phyloP scores from a whole-genome alignment of 1,140 invertebrate genomes.

The Aphelinus atriplicis region DNA sequence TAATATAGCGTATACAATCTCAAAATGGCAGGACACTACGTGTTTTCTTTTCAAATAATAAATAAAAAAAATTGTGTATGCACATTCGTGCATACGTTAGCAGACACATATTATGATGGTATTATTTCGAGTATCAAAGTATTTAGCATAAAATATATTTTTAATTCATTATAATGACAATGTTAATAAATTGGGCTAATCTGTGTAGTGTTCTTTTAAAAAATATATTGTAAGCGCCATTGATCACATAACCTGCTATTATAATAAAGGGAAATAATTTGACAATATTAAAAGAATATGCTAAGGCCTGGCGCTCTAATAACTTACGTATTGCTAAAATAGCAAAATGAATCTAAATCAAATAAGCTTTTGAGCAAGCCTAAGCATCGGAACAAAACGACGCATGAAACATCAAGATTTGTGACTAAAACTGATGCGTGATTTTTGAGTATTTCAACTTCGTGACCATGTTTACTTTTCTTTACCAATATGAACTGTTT shows the following conservation, averaged over 20 bases:
- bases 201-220: constrained; percentile 33
- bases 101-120: constrained; percentile 16
- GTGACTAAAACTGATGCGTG: constrained; percentile 7
- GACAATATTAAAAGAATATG: constrained; percentile 49
- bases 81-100: neutral
- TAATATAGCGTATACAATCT: neutral
- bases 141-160: neutral
- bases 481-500: no score
- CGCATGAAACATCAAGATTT: constrained; percentile 35
- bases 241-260: constrained; percentile 41
- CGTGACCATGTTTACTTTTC: neutral
- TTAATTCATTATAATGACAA: neutral
- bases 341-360: constrained; percentile 53
- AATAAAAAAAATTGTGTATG: constrained; percentile 9
- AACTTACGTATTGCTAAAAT: constrained; percentile 46
- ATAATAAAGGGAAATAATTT: constrained; percentile 23
- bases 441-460: constrained; percentile 20
- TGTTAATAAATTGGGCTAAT: constrained; percentile 11
- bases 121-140: neutral
- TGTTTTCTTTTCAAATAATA: neutral
- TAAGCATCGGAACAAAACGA: constrained; percentile 50
- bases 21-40: constrained; percentile 4
- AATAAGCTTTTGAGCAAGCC: constrained; percentile 55
- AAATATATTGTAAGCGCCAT: constrained; percentile 44
- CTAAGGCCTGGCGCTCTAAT: constrained; percentile 51